Conservation (phyloP, 1,140 invertebrate species). For the Brachionus rubens region DNA sequence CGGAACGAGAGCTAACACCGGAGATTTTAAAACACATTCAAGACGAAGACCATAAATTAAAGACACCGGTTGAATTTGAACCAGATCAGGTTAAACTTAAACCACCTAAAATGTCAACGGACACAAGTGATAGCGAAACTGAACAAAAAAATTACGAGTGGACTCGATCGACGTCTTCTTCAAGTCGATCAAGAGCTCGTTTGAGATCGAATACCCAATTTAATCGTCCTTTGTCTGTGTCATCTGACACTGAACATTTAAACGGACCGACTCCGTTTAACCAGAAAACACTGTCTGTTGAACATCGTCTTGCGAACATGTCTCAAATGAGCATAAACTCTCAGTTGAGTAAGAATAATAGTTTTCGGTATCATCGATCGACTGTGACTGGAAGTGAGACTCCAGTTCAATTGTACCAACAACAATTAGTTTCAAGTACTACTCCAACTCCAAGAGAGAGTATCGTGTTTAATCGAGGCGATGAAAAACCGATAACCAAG, state of each 20-base stretch:
- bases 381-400: not conserved
- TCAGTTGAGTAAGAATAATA: constrained; percentile 31
- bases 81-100: not conserved
- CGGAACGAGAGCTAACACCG: not conserved
- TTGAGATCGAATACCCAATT: not conserved
- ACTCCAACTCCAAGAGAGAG: constrained; percentile 35
- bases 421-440: constrained; percentile 2
- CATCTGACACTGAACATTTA: not conserved
- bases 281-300: constrained; percentile 8
- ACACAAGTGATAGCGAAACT: constrained; percentile 6
- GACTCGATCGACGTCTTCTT: not conserved
- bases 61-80: too few species aligned
- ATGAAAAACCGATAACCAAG: constrained; percentile 28
- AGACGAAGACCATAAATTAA: too few species aligned
- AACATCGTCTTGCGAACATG: constrained; percentile 30
- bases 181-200: not conserved
- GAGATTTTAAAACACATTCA: not conserved
- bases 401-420: not conserved
- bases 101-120: not conserved
- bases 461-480: constrained; percentile 11
- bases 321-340: constrained; percentile 42
- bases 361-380: constrained; percentile 6
- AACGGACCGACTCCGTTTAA: not conserved
- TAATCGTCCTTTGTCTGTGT: not conserved
- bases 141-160: not conserved